Conservation (phyloP, 53 echinoderm and acorn worm species). For the Paracentrotus lividus region DNA sequence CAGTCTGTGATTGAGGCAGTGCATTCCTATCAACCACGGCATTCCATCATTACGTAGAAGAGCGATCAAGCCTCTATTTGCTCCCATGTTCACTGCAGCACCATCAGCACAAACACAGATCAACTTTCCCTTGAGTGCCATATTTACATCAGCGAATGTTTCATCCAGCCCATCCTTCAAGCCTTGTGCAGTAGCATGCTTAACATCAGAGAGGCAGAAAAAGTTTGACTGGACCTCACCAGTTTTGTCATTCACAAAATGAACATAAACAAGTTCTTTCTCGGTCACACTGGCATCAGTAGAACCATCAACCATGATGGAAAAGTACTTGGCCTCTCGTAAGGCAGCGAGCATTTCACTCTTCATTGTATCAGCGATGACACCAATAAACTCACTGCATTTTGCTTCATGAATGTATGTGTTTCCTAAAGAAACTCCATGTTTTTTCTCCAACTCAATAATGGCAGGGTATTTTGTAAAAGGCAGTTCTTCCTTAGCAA, state of each 20-base stretch:
- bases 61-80: constrained; percentile 65
- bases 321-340: constrained; percentile 41
- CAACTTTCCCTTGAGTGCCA: constrained; percentile 57
- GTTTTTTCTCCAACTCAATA: constrained; percentile 61
- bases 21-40: constrained; percentile 70
- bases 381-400: constrained; percentile 58
- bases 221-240: constrained; percentile 44
- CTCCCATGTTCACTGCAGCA: constrained; percentile 69
- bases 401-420: constrained; percentile 59
- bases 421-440: constrained; percentile 64
- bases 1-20: constrained; percentile 71
- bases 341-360: constrained; percentile 49
- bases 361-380: constrained; percentile 61
- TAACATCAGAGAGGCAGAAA: constrained; percentile 15
- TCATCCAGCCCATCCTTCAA: constrained; percentile 65
- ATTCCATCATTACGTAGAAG: constrained; percentile 70
- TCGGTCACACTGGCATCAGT: constrained; percentile 72
- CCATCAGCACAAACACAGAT: constrained; percentile 69
- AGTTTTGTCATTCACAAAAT: constrained; percentile 52
- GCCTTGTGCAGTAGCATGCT: constrained; percentile 71
- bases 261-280: constrained; percentile 70
- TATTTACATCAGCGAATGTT: constrained; percentile 53
- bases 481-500: constrained; percentile 65
- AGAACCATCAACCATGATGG: constrained; percentile 68
- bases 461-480: constrained; percentile 69